These are phyloP conservation scores for Montipora efflorescens DNA, from an alignment of 64 coral and sea anemone species.

Conservation along the genomic window DNA sequence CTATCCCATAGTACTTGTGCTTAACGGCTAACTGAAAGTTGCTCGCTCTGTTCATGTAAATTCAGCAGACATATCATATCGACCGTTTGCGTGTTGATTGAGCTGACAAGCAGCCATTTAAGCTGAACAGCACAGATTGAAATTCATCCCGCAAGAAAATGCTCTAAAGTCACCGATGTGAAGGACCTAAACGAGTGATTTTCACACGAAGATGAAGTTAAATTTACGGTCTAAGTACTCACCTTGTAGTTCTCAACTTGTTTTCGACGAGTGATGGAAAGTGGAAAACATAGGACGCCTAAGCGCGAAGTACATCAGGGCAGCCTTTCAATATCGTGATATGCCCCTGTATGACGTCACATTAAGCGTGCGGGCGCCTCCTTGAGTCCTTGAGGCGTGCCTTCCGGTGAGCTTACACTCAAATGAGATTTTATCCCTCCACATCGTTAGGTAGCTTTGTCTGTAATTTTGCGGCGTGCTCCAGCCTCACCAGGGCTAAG, in stretches of 20 bases:
- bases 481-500: no score
- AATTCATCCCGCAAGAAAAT: background rate
- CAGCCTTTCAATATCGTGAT: background rate
- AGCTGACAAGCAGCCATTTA: background rate
- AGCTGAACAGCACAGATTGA: background rate
- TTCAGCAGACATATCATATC: background rate
- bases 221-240: background rate
- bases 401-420: background rate
- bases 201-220: background rate
- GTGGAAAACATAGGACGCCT: background rate
- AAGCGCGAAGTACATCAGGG: background rate
- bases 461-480: no score
- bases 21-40: background rate
- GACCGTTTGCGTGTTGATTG: background rate
- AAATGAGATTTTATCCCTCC: background rate
- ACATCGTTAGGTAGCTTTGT: no score
- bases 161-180: background rate
- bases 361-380: background rate
- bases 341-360: background rate
- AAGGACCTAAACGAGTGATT: background rate
- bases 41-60: background rate
- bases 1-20: background rate
- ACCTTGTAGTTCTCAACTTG: constrained; percentile 2
- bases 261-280: background rate
- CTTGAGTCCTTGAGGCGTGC: background rate